These are phyloP conservation scores for Pardosa pseudoannulata DNA, from an alignment of 2,888 invertebrate species.

Conservation along the genomic window DNA sequence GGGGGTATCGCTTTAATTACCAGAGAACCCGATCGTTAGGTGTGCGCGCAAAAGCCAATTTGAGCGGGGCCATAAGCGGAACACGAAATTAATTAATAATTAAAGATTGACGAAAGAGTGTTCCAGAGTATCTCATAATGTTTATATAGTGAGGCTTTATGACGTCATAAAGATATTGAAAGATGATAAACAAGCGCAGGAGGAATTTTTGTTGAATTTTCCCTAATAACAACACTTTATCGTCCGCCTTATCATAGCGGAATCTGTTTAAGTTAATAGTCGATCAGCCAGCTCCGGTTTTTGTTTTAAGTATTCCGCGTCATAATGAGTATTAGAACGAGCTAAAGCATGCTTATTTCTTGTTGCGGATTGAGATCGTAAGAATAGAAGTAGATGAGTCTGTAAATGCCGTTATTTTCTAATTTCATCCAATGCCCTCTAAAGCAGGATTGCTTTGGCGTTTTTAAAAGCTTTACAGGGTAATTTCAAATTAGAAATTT, in stretches of 20 bases:
- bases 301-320: conserved; percentile 14
- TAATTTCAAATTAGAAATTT: no score
- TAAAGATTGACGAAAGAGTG: conserved; percentile 67
- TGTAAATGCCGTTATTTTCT: no score
- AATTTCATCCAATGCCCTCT: no score
- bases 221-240: conserved; percentile 39
- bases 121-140: conserved; percentile 67
- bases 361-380: no score
- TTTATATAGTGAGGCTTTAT: conserved; percentile 68
- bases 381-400: no score
- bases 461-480: no score
- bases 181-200: conserved; percentile 62
- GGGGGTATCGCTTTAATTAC: conserved; percentile 55
- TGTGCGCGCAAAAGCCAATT: conserved; percentile 55
- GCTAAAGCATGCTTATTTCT: no score
- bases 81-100: conserved; percentile 71
- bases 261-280: conserved; percentile 39
- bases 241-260: conserved; percentile 7
- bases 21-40: conserved; percentile 57
- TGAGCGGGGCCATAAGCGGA: conserved; percentile 51
- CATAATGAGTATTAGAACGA: conserved; percentile 38
- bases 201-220: conserved; percentile 43
- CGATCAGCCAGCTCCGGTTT: conserved; percentile 6
- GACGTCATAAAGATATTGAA: conserved; percentile 68
- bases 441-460: no score